A percentile compares a stretch with the other conserved stretches of the same genome.
These are phyloP conservation scores for Myodes glareolus DNA, from an alignment of 2,113 vertebrate species.

Conservation along the genomic window DNA sequence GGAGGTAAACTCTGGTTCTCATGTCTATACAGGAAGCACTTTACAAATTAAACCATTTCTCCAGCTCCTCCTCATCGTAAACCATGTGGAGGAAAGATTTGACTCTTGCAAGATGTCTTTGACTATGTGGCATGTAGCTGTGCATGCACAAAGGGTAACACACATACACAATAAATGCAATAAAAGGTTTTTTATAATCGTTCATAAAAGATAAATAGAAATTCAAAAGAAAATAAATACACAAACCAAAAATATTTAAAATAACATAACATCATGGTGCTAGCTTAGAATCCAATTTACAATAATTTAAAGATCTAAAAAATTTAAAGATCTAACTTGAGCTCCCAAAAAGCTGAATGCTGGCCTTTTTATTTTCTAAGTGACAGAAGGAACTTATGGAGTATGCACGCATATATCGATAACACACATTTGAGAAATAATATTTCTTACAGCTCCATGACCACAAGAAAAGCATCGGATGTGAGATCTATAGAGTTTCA, in stretches of 20 bases:
- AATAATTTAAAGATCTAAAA: slow-evolving; percentile 26
- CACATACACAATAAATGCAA: neutral
- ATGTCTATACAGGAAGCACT: neutral
- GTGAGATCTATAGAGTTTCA: no score
- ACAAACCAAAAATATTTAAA: neutral
- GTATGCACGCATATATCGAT: neutral
- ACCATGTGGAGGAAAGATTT: no score
- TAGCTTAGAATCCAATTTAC: neutral
- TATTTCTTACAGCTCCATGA: neutral
- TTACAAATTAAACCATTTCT: neutral
- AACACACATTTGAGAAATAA: neutral
- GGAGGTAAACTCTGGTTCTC: neutral
- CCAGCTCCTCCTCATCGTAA: neutral
- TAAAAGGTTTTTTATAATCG: neutral
- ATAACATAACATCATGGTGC: neutral
- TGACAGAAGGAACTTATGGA: neutral
- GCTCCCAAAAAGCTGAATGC: neutral
- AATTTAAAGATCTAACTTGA: slow-evolving; percentile 15
- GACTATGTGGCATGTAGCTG: neutral
- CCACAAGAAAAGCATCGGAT: neutral
- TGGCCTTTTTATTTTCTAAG: neutral
- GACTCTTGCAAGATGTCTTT: neutral
- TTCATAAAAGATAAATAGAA: neutral
- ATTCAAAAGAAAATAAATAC: neutral
- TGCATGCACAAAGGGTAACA: neutral